Evolutionary conservation across 2,888 invertebrate genomes (phyloP).

Genomic region (Cheilosia scutellata): DNA sequence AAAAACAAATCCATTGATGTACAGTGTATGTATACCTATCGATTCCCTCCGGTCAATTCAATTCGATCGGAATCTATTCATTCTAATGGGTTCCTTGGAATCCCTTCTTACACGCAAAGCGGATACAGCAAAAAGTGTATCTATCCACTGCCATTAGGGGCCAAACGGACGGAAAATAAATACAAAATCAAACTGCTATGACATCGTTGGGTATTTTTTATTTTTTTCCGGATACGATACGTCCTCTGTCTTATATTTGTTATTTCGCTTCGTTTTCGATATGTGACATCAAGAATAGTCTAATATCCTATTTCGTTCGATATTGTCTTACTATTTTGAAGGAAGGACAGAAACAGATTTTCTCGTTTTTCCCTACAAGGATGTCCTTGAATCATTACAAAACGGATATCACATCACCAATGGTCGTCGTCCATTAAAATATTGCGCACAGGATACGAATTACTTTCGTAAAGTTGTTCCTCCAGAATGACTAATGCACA

Average conservation of each 20-base stretch:
- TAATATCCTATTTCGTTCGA: slow-evolving; percentile 33
- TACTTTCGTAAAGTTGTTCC: slow-evolving; percentile 14
- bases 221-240: slow-evolving; percentile 25
- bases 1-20: slow-evolving; percentile 21
- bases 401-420: slow-evolving; percentile 61
- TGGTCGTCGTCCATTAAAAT: slow-evolving; percentile 26
- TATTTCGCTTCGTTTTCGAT: slow-evolving; percentile 23
- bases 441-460: slow-evolving; percentile 34
- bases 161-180: slow-evolving; percentile 42
- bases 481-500: slow-evolving; percentile 19
- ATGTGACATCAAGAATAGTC: slow-evolving; percentile 21
- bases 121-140: slow-evolving; percentile 27
- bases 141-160: slow-evolving; percentile 38
- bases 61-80: slow-evolving; percentile 49
- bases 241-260: slow-evolving; percentile 42
- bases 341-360: slow-evolving; percentile 23
- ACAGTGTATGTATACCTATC: slow-evolving; percentile 13
- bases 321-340: slow-evolving; percentile 46
- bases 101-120: slow-evolving; percentile 28
- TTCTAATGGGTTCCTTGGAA: slow-evolving; percentile 52
- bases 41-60: slow-evolving; percentile 61
- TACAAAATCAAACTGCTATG: slow-evolving; percentile 39
- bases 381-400: slow-evolving; percentile 59
- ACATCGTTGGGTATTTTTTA: slow-evolving; percentile 13
- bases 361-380: background rate